Conservation (phyloP, 2,113 vertebrate species). For the Xenopus laevis region DNA sequence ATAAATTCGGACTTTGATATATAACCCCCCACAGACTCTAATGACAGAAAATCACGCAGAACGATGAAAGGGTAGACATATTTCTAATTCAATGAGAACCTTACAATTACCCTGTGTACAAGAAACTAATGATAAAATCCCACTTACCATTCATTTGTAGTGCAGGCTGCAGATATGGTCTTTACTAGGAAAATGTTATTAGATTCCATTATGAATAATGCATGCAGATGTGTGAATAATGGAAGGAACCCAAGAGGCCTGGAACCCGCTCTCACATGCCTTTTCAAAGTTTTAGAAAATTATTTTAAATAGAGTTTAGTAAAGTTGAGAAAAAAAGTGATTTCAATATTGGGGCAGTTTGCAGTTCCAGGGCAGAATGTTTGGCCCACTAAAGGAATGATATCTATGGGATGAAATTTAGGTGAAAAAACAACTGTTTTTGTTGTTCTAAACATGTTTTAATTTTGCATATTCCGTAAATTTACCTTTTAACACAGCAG, state of each 20-base stretch:
- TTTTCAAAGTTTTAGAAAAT: conserved; percentile 34
- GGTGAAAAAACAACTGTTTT: too few relatives aligned
- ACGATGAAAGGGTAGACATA: neutral
- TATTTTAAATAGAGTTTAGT: conserved; percentile 28
- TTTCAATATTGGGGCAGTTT: too few relatives aligned
- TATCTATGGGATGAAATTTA: too few relatives aligned
- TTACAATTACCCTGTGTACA: conserved; percentile 1
- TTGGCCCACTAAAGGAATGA: too few relatives aligned
- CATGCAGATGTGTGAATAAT: conserved; percentile 39
- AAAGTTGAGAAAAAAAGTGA: too few relatives aligned
- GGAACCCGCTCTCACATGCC: conserved; percentile 23
- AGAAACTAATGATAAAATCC: conserved; percentile 25
- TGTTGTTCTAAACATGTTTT: too few relatives aligned
- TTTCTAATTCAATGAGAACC: neutral
- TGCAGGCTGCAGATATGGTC: conserved; percentile 28
- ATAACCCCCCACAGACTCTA: too few relatives aligned
- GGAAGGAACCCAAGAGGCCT: conserved; percentile 37
- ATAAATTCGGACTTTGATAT: too few relatives aligned
- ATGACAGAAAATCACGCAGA: too few relatives aligned
- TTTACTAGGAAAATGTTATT: conserved; percentile 34
- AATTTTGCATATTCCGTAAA: too few relatives aligned
- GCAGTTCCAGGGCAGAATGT: too few relatives aligned
- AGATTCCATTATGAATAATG: conserved; percentile 43
- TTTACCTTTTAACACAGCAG: too few relatives aligned
- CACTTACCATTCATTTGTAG: conserved; percentile 41